Base-by-base conservation (phyloP, 2,888 invertebrate species). In the Eurytoma californica region DNA sequence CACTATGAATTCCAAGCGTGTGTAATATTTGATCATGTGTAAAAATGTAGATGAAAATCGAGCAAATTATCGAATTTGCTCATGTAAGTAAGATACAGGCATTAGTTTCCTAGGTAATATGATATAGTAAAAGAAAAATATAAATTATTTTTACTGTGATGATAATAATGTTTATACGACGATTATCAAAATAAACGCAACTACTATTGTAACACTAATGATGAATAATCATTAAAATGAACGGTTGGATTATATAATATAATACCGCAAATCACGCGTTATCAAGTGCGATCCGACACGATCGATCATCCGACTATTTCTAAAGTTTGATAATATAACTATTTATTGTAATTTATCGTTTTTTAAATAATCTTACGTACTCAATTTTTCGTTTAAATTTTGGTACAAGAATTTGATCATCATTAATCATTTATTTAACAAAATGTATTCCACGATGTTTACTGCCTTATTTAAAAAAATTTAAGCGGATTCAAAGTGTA, bases 131-230 rank as follows among this genome's bases (percentile, higher is more conserved):
- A 79, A 57, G 63, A 77, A 58, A 79, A 85, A 83, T 86, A 85
- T 85, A 83, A 86, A 87, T 88, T 88, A 88, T 88, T 88, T 90
- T 90, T 90, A 90, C 90, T 90, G 90, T 90, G 90, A 90, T 90
- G 90, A 90, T 90, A 89, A 90, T 90, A 90, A 90, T 90, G 89
- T 90, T 90, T 90, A 88, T 90, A 90, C 87, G 86, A 87, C 84
- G 88, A 88, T 87, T 86, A 89, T 84, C 83, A 82, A 86, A 39
- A 86, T 87, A 85, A 84, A 83, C 88, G 86, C 84, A 84, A 88
- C 83, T 86, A 80, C 61, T 72, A 80, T 74, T 87, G 86, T 87
- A 9, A 88, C 86, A 84, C 87, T 87, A 87, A 85, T 85, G 84
- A 87, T 85, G 55, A 77, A 76, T 76, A 72, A 72, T 69, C 66